Conservation (phyloP, 92 coral and sea anemone genomes). For the Heteractis magnifica region DNA sequence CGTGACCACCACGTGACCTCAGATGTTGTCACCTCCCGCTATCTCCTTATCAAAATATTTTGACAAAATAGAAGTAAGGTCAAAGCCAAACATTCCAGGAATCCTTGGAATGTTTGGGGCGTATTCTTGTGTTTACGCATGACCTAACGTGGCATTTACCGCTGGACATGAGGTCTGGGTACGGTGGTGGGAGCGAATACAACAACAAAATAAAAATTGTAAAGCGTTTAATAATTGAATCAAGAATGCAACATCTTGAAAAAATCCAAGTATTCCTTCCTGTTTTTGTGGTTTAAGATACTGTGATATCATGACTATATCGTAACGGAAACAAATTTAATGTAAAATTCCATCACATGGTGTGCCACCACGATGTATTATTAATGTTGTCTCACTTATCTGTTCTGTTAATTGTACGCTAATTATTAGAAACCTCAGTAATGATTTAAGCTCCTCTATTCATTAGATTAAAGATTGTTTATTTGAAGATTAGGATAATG, state of each 20-base stretch:
- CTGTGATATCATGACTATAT: neutral
- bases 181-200: neutral
- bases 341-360: too few relatives aligned
- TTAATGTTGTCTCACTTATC: neutral
- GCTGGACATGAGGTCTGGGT: slow-evolving; percentile 26
- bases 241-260: neutral
- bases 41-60: neutral
- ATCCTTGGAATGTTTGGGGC: slow-evolving; percentile 14
- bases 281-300: neutral
- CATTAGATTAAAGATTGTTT: neutral
- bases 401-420: neutral
- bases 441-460: neutral
- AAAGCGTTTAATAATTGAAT: neutral
- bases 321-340: neutral
- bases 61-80: neutral
- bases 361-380: neutral
- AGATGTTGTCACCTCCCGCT: slow-evolving; percentile 8
- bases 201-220: neutral
- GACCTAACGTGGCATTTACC: slow-evolving; percentile 12
- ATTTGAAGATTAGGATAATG: too few relatives aligned
- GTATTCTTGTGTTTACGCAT: slow-evolving; percentile 10
- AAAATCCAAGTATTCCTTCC: neutral
- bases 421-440: neutral
- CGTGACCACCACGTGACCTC: slow-evolving; percentile 17
- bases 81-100: neutral